Evolutionary conservation across 92 coral and sea anemone genomes (phyloP).

Genomic region (Phymanthus crucifer): DNA sequence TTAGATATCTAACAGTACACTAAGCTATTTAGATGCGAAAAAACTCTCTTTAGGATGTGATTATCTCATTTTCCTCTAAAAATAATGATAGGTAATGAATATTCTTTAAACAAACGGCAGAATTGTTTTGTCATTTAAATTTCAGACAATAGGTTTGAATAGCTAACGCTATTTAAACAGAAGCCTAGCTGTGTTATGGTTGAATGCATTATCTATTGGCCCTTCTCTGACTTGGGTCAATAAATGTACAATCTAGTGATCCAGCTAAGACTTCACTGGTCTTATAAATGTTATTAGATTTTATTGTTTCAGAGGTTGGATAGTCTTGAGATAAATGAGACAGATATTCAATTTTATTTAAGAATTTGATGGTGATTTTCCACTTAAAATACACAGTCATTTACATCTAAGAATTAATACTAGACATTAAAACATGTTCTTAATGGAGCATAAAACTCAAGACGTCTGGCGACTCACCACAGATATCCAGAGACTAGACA

Average conservation of each 20-base stretch:
- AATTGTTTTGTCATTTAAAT: not conserved
- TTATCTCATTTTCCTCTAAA: not conserved
- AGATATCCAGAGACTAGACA: no score
- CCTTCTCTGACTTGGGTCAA: not conserved
- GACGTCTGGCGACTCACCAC: no score
- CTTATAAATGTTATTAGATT: no score
- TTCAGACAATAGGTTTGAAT: not conserved
- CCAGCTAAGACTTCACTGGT: not conserved
- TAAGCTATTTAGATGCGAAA: not conserved
- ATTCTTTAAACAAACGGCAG: not conserved
- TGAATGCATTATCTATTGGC: constrained; percentile 21
- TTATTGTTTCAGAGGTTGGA: no score
- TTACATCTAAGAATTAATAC: no score
- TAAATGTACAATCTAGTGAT: not conserved
- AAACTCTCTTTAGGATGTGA: not conserved
- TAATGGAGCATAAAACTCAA: no score
- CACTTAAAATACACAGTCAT: no score
- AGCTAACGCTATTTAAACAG: not conserved
- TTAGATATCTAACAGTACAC: constrained; percentile 14
- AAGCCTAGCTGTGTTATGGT: constrained; percentile 11
- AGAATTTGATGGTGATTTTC: no score
- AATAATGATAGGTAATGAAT: not conserved
- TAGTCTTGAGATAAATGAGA: no score
- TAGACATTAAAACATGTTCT: no score
- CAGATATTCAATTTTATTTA: no score